Conservation (phyloP, 2,888 invertebrate genomes). For the Dromius quadrimaculatus region DNA sequence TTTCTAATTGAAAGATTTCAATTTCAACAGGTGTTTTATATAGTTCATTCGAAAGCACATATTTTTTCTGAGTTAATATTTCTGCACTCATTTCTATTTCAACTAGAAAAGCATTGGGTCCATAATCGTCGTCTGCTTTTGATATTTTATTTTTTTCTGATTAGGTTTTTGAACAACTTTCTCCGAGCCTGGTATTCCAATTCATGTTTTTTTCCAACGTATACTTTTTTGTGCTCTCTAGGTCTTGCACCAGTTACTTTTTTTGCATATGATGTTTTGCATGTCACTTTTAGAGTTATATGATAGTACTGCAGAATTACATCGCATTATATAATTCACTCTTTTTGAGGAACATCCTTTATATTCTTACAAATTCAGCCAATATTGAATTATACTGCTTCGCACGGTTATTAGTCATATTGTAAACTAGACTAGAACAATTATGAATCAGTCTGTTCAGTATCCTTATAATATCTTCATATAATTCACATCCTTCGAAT, state of each 20-base stretch:
- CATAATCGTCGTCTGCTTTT: conserved; percentile 25
- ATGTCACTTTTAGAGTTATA: background rate
- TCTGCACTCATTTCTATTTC: too few relatives aligned
- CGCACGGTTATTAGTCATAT: conserved; percentile 9
- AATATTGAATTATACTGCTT: background rate
- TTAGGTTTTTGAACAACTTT: conserved; percentile 8
- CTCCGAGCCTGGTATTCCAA: conserved; percentile 5
- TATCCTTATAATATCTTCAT: background rate
- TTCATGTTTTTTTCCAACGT: conserved; percentile 6
- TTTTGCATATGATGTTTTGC: background rate
- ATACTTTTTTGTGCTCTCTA: background rate
- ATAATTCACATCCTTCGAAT: background rate
- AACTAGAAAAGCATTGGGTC: conserved; percentile 6
- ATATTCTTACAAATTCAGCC: background rate
- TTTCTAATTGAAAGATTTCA: too few relatives aligned
- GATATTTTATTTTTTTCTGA: background rate
- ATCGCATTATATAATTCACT: background rate
- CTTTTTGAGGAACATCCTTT: background rate
- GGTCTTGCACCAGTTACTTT: background rate
- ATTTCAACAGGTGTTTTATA: too few relatives aligned
- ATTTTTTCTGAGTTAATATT: too few relatives aligned
- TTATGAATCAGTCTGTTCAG: background rate
- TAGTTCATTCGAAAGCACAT: too few relatives aligned
- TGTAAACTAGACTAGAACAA: background rate
- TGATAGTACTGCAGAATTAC: background rate